These are phyloP conservation scores for Episyrphus balteatus DNA, from an alignment of 1,140 invertebrate genomes.

Conservation along the genomic window DNA sequence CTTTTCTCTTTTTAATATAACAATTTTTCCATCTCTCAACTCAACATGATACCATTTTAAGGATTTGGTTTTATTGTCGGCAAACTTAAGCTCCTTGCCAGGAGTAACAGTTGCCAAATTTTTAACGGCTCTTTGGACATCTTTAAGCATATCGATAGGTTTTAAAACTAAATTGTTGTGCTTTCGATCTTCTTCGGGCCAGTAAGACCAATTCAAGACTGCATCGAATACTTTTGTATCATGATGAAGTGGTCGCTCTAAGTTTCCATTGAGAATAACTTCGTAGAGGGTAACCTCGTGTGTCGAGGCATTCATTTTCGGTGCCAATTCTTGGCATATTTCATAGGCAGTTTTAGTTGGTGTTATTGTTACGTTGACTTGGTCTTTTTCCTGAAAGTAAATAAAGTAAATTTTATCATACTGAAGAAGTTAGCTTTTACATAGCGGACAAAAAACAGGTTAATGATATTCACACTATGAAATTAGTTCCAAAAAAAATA, in stretches of 20 bases:
- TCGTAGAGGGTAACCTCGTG: conserved; percentile 63
- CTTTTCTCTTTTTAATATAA: conserved; percentile 54
- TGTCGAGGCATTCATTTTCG: conserved; percentile 48
- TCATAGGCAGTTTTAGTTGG: conserved; percentile 66
- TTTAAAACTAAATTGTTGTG: conserved; percentile 67
- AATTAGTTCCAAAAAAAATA: too few species aligned
- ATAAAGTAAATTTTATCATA: not conserved
- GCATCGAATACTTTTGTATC: conserved; percentile 54
- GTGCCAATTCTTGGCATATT: conserved; percentile 53
- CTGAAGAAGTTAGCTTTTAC: not conserved
- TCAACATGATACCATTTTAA: conserved; percentile 70
- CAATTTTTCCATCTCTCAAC: conserved; percentile 65
- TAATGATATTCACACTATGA: too few species aligned
- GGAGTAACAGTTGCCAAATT: conserved; percentile 46
- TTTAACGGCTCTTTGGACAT: conserved; percentile 37
- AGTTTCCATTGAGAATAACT: conserved; percentile 55
- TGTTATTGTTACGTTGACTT: conserved; percentile 43
- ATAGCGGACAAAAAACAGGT: not conserved
- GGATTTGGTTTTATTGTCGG: conserved; percentile 60
- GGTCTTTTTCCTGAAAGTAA: conserved; percentile 27
- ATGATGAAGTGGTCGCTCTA: conserved; percentile 67
- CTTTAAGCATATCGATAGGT: conserved; percentile 39
- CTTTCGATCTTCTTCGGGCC: conserved; percentile 69
- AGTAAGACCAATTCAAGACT: conserved; percentile 73
- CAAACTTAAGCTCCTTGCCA: conserved; percentile 62